Conservation (phyloP, 2,797 vertebrate species). For the Benthosema pterotum region DNA sequence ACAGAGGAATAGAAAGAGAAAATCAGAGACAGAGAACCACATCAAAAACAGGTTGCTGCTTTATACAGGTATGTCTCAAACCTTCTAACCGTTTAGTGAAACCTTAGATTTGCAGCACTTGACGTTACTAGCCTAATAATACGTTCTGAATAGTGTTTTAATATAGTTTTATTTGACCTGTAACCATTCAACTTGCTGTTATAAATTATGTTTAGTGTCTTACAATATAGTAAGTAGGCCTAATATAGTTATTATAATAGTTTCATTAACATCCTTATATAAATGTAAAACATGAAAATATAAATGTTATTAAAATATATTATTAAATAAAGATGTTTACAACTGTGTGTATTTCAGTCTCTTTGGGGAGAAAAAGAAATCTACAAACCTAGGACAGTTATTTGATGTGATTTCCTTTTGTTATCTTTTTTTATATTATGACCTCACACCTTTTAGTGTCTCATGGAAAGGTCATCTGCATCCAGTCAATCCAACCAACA, state of each 20-base stretch:
- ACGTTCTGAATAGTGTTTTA: too few relatives aligned
- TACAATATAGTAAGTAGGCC: too few relatives aligned
- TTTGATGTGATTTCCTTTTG: background rate
- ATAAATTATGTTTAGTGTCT: background rate
- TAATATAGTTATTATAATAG: background rate
- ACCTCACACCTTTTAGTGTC: too few relatives aligned
- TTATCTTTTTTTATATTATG: too few relatives aligned
- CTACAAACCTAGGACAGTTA: background rate
- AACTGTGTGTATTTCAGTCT: too few relatives aligned
- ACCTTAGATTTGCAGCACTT: background rate
- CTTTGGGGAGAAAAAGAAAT: too few relatives aligned
- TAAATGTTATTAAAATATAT: too few relatives aligned
- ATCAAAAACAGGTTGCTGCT: background rate
- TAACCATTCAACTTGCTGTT: too few relatives aligned
- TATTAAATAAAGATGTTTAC: too few relatives aligned
- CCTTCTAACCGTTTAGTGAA: background rate
- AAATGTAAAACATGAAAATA: background rate
- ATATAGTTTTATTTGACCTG: too few relatives aligned
- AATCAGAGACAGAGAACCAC: conserved; percentile 8
- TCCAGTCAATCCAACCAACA: background rate
- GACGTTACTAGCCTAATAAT: too few relatives aligned
- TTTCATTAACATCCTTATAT: background rate
- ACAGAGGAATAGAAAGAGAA: conserved; percentile 8
- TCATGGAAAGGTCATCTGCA: conserved; percentile 49
- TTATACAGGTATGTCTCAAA: conserved; percentile 53